Base-by-base conservation (phyloP, 2,888 invertebrate genomes). In the Pandemis cinnamomeana region DNA sequence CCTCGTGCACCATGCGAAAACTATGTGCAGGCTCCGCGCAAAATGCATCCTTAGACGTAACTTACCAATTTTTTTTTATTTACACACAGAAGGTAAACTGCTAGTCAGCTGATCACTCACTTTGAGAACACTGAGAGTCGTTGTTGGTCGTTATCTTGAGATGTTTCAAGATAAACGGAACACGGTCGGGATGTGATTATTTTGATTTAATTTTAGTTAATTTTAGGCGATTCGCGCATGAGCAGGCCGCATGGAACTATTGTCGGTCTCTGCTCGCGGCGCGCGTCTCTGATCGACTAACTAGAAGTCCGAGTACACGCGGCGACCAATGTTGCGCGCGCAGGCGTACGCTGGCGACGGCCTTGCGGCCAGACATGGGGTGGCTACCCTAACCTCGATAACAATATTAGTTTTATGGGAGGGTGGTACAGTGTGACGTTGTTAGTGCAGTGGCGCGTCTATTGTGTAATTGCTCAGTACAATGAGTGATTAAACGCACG, bases 1-100 rank as follows among this genome's bases (percentile, higher is more conserved):
- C 81, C 84, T 88, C 87, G 88, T 89, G 88, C 88, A 89, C 88
- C 90, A 91, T 88, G 89, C 89, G 89, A 91, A 92, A 91, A 89
- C 88, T 89, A 86, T 88, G 82, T 85, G 89, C 87, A 87, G 84
- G 84, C 70, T 58, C 46, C 62, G 61, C 71, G 69, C 51, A 60
- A 62, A 71, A 71, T 74, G 61, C 70, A 74, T 74, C 74, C 74
- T 74, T 74, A 68, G 71, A 75, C 66, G 71, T 77, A 80, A 78
- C 77, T 72, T 20, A 75, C 75, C 70, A 42, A 75, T 68, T 71
- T 36, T 55, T 20, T 20, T 60, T 46, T 41, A 15, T 41, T 63
- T 58, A 75, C 58, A 58, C 69, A 69, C 58, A 72, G 68, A 67
- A 71, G 71, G 71, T 36, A 76, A 67, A 36, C n/a, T 5, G 77